Conservation (phyloP, 2,888 invertebrate genomes). For the Trachelus stipa region DNA sequence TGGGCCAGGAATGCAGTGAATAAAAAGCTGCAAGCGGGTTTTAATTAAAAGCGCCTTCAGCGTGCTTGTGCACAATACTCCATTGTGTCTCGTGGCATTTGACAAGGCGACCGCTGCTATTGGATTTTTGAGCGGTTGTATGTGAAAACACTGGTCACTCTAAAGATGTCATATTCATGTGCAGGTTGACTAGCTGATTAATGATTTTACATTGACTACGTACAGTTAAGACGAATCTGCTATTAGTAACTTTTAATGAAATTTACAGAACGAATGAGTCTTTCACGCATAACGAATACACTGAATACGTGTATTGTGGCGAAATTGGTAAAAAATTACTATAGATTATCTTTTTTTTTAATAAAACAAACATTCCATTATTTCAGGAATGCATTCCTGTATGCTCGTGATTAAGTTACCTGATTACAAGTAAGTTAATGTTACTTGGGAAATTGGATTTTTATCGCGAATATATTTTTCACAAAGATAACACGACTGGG, state of each 20-base stretch:
- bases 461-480: background rate
- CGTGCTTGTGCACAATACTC: conserved; percentile 44
- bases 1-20: background rate
- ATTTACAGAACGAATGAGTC: no score
- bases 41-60: conserved; percentile 53
- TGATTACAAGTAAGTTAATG: background rate
- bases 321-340: background rate
- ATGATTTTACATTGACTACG: background rate
- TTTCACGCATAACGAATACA: no score
- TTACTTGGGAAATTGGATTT: background rate
- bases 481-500: background rate
- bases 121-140: background rate
- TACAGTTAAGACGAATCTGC: background rate
- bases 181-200: background rate
- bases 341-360: background rate
- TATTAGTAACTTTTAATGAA: background rate
- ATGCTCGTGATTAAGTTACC: background rate
- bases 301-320: no score
- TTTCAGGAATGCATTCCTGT: background rate
- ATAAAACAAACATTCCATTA: background rate
- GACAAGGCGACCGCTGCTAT: conserved; percentile 31
- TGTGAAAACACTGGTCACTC: background rate
- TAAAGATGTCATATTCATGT: background rate
- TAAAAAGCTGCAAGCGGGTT: conserved; percentile 24
- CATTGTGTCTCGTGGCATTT: conserved; percentile 47